phyloP scores from a whole-genome alignment of 2,888 invertebrate genomes.

The Polietes domitor region DNA sequence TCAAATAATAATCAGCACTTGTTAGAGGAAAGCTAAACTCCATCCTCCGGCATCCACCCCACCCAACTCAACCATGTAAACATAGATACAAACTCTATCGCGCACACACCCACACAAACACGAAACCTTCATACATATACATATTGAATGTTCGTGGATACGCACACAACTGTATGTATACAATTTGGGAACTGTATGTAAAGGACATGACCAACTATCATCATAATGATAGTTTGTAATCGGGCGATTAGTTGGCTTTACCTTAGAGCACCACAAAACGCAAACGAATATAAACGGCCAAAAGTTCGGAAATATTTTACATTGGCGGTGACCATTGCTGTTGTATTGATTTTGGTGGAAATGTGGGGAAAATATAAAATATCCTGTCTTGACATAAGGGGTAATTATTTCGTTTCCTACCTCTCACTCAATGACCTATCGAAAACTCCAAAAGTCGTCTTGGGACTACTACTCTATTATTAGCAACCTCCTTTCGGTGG shows the following conservation, averaged over 20 bases:
- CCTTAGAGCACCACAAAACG: not conserved
- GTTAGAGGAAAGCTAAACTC: slow-evolving; percentile 19
- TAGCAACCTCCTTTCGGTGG: too few relatives aligned
- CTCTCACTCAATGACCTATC: too few relatives aligned
- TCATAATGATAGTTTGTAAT: slow-evolving; percentile 14
- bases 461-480: too few relatives aligned
- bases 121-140: not conserved
- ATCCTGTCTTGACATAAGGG: too few relatives aligned
- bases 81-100: too few relatives aligned
- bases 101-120: not conserved
- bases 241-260: slow-evolving; percentile 1
- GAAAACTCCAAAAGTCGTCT: too few relatives aligned
- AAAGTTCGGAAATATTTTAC: too few relatives aligned
- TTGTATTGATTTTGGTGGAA: too few relatives aligned
- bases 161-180: not conserved
- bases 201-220: not conserved
- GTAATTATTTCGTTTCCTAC: too few relatives aligned
- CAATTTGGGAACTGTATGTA: not conserved
- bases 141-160: too few relatives aligned
- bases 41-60: not conserved
- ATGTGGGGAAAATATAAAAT: too few relatives aligned
- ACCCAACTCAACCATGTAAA: not conserved
- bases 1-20: slow-evolving; percentile 52
- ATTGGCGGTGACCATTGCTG: too few relatives aligned
- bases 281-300: not conserved